Base-by-base conservation (phyloP, 2,113 vertebrate genomes). In the Brachionichthys hirsutus region DNA sequence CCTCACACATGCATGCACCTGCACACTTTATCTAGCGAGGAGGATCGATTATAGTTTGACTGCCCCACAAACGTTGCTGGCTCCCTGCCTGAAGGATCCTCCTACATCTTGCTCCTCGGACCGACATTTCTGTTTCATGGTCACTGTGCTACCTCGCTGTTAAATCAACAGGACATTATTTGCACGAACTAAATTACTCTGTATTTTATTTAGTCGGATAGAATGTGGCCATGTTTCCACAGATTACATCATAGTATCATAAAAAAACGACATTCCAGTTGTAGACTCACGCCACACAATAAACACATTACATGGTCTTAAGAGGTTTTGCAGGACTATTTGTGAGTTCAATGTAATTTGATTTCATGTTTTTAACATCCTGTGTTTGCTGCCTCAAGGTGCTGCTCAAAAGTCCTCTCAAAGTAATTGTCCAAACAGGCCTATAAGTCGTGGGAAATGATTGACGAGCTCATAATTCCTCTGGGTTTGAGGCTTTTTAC, bases 11-110 rank as follows among this genome's bases (percentile, higher is more conserved):
- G 53, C 11, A 9, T 6, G 66, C 59, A 20, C n/a, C 12, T 0
- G 3, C 20, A 30, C 52, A 38, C 40, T 57, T 77, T 73, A 7
- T 62, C 4, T 30, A 30, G 24, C 44, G 51, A 69, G 45, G 14
- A 17, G 47, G 49, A 81, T 87, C 48, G 30, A 84, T 83, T 59
- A 38, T 57, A 13, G 43, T 47, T 52, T 67, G 67, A 14, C 19
- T 45, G 22, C 18, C 35, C 60, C 10, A 51, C 47, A 36, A 44
- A 60, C 16, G n/a, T n/a, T 52, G 47, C 55, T 19, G 56, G 38
- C 43, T 51, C 16, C 35, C 54, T 34, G 61, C 71, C 80, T 68
- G 40, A 14, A 57, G 74, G 52, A 64, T 59, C 55, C 57, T 30
- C 47, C 57, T 43, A 67, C 69, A 65, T 50, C 48, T 53, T 12